These are phyloP conservation scores for Theristicus caerulescens DNA, from an alignment of 2,113 vertebrate species.

Conservation along the genomic window DNA sequence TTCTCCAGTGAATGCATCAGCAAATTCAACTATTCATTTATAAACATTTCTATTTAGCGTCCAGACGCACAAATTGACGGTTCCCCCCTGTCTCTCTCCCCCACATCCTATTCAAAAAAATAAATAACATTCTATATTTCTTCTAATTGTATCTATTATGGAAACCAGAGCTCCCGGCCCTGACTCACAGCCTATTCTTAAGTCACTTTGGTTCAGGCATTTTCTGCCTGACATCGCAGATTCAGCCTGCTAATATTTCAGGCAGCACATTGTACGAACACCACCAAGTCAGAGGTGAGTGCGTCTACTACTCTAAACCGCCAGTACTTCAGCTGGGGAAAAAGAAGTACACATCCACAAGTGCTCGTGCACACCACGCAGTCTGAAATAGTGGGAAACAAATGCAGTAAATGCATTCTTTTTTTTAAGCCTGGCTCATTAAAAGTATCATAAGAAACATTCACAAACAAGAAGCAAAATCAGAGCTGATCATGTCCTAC, in stretches of 20 bases:
- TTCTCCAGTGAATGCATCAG: slow-evolving; percentile 62
- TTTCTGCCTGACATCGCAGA: slow-evolving; percentile 28
- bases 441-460: not conserved
- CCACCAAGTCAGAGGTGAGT: not conserved
- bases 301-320: not conserved
- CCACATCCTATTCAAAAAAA: not conserved
- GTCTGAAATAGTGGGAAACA: not conserved
- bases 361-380: not conserved
- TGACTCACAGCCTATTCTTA: slow-evolving; percentile 48
- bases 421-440: not conserved
- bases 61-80: slow-evolving; percentile 16
- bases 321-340: not conserved
- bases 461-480: not conserved
- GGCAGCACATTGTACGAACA: not conserved
- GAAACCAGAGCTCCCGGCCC: slow-evolving; percentile 31
- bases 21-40: slow-evolving; percentile 57
- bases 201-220: slow-evolving; percentile 24
- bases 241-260: slow-evolving; percentile 33
- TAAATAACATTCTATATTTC: slow-evolving; percentile 1
- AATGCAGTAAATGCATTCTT: not conserved
- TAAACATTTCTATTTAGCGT: slow-evolving; percentile 58
- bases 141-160: slow-evolving; percentile 48
- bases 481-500: not conserved
- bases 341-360: not conserved
- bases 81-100: not conserved